Evolutionary conservation across 1,140 invertebrate genomes (phyloP), one percentile per base, ranked within the genome.

Genomic region (Drosophila nasuta): DNA sequence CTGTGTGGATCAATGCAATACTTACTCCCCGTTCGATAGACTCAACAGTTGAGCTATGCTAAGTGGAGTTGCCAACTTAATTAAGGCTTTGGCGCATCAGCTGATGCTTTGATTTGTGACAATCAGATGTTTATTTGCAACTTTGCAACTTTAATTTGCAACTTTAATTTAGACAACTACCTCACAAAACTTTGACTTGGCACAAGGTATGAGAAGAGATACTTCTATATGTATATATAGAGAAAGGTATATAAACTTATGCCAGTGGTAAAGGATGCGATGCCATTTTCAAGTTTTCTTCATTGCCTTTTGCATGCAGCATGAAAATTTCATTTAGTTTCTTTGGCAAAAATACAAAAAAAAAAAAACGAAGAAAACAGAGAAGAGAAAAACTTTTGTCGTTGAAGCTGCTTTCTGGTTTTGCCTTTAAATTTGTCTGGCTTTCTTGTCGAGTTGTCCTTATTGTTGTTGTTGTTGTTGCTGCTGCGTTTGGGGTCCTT

Each of bases 371-470:
- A 49, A 20, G 15, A 49, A 35, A 35, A 8, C 5, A 28, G 15
- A 28, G 17, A 28, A 11, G 13, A 52, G 28, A 52, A 33, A 13
- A 56, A 63, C 51, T 80, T 83, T 85, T 66, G 65, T 74, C 48
- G 49, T 69, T 68, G 65, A 69, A 68, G 65, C 49, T 56, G 71
- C 72, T 63, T 62, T 60, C 33, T 45, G 45, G 60, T 65, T 62
- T 79, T 83, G 74, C 83, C 85, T 89, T 89, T 81, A 89, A 88
- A 89, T 81, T 88, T 88, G 81, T 83, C 83, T 88, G 81, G 77
- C 77, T 80, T 59, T 82, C 68, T 67, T 67, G 6, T 35, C 3
- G 20, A 25, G 20, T 25, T 25, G 20, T 25, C 20, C 20, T 25
- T 25, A 25, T 25, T 25, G 20, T 25, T 25, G 20, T 25, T 48